Percentiles rank a stretch among this genome's conserved stretches.
These are phyloP conservation scores for Sciurus vulgaris DNA, from an alignment of 2,797 vertebrate species.

Conservation along the genomic window DNA sequence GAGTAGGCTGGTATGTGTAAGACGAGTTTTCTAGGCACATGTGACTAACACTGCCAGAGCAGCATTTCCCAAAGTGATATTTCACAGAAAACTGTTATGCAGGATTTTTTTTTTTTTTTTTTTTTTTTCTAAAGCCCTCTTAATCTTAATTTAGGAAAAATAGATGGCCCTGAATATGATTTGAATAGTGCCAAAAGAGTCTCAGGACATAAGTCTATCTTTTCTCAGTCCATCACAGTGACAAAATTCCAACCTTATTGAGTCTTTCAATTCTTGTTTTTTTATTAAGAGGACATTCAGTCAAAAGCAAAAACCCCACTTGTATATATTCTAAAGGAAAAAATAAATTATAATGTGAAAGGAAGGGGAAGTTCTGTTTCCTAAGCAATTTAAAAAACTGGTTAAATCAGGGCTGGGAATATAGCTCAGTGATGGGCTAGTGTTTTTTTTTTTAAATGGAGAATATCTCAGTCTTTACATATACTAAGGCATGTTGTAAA, in stretches of 20 bases:
- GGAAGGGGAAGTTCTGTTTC: neutral
- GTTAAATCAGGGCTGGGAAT: neutral
- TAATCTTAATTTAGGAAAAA: constrained; percentile 4
- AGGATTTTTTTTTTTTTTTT: neutral
- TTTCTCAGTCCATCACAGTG: neutral
- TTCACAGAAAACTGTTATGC: neutral
- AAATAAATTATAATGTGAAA: neutral
- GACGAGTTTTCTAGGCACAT: neutral
- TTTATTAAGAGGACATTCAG: neutral
- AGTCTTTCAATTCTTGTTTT: constrained; percentile 21
- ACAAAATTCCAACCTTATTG: neutral
- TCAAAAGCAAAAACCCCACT: constrained; percentile 37
- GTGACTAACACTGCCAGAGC: neutral
- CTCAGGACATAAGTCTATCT: neutral
- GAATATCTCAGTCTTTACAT: neutral
- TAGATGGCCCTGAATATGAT: neutral
- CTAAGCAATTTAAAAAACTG: neutral
- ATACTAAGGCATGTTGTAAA: neutral
- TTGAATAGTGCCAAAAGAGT: neutral
- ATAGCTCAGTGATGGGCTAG: too few species aligned
- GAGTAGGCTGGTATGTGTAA: neutral
- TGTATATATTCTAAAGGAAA: neutral
- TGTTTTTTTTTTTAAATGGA: neutral
- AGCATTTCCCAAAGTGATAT: neutral
- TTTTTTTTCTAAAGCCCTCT: neutral